Evolutionary conservation across 1,140 invertebrate genomes (phyloP).

Genomic region (Drosophila obscura): DNA sequence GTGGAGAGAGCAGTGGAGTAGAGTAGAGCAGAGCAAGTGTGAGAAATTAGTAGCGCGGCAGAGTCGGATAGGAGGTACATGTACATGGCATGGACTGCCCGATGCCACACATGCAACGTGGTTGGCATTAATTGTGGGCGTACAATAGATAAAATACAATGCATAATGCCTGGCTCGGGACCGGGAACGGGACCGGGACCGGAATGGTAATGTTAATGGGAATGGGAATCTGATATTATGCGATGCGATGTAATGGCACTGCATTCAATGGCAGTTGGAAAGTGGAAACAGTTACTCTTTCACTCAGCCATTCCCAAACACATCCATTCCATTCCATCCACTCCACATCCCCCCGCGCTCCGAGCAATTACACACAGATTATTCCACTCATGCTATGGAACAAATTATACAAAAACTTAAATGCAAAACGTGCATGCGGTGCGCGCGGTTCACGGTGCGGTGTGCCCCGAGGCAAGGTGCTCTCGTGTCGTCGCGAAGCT

Average conservation of each 20-base stretch:
- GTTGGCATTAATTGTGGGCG: constrained; percentile 74
- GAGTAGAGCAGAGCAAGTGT: constrained; percentile 58
- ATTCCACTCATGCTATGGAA: constrained; percentile 85
- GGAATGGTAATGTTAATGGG: no score
- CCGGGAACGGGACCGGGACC: no score
- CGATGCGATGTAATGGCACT: no score
- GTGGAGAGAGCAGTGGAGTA: constrained; percentile 14
- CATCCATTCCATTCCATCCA: constrained; percentile 33
- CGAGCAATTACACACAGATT: constrained; percentile 54
- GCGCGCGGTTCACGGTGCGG: neutral
- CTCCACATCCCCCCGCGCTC: constrained; percentile 11
- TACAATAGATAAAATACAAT: constrained; percentile 65
- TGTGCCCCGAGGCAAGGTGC: no score
- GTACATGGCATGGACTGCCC: neutral
- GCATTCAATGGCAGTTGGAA: constrained; percentile 11
- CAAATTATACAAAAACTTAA: constrained; percentile 44
- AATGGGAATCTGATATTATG: no score
- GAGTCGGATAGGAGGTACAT: constrained; percentile 25
- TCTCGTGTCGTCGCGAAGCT: no score
- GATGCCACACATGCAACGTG: constrained; percentile 34
- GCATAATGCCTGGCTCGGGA: constrained; percentile 27
- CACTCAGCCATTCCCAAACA: constrained; percentile 20
- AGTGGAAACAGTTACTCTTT: constrained; percentile 42
- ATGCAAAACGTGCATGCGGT: constrained; percentile 38
- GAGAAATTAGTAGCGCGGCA: constrained; percentile 67